phyloP scores from a whole-genome alignment of 2,888 invertebrate genomes.

The Drosophila acutilabella region DNA sequence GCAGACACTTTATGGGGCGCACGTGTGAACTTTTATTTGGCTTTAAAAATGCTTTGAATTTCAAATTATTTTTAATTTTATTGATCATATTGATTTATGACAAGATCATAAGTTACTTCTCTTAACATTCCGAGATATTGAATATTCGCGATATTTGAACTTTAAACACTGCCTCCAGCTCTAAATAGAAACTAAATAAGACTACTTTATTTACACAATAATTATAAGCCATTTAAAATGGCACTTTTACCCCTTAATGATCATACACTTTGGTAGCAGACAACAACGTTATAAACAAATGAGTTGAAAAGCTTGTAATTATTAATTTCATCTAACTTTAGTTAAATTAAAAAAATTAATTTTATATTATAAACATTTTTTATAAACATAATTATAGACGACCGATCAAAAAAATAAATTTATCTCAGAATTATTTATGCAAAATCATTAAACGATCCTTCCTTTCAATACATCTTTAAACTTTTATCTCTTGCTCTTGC shows the following conservation, averaged over 20 bases:
- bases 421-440: background rate
- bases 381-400: background rate
- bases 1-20: constrained; percentile 13
- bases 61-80: constrained; percentile 7
- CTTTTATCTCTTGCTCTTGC: background rate
- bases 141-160: background rate
- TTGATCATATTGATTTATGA: constrained; percentile 35
- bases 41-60: constrained; percentile 21
- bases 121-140: background rate
- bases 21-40: constrained; percentile 14
- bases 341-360: too few relatives aligned
- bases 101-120: constrained; percentile 15
- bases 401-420: background rate
- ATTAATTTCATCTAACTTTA: too few relatives aligned
- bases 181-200: constrained; percentile 18
- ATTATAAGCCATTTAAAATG: constrained; percentile 4
- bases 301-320: too few relatives aligned
- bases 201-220: constrained; percentile 4
- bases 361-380: too few relatives aligned
- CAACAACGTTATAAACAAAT: constrained; percentile 1
- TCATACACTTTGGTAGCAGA: background rate
- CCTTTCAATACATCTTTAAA: background rate
- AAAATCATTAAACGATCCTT: background rate
- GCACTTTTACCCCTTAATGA: constrained; percentile 17
- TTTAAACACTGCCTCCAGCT: constrained; percentile 7